phyloP scores from a whole-genome alignment of 53 echinoderm and acorn worm species.

The Temnopleurus reevesii region DNA sequence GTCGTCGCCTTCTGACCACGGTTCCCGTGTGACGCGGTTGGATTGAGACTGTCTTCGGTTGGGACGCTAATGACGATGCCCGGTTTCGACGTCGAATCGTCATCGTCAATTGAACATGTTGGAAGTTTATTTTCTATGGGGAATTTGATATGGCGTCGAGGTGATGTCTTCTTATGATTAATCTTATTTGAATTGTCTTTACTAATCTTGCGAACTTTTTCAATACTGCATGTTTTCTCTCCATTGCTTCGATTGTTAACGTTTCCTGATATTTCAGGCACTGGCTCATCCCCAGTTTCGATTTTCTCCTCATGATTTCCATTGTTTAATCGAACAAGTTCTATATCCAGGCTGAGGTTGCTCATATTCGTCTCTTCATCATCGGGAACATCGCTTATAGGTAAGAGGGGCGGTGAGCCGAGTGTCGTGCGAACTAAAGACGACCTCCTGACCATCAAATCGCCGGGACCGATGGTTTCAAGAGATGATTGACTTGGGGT shows the following conservation, averaged over 20 bases:
- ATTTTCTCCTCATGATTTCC: not conserved
- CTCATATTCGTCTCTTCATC: not conserved
- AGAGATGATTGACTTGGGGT: not conserved
- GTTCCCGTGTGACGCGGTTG: not conserved
- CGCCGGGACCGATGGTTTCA: constrained; percentile 27
- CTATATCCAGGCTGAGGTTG: not conserved
- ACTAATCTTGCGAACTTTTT: not conserved
- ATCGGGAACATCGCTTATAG: not conserved
- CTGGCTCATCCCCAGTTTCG: not conserved
- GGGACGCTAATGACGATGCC: not conserved
- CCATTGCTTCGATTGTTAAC: not conserved
- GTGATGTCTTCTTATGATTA: not conserved
- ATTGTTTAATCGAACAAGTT: not conserved
- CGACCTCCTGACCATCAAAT: constrained; percentile 64
- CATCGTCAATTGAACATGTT: not conserved
- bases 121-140: not conserved
- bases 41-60: not conserved
- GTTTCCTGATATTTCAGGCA: not conserved
- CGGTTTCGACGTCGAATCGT: not conserved
- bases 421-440: constrained; percentile 20
- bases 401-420: constrained; percentile 13
- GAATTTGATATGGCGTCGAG: constrained; percentile 6
- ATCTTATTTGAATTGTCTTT: not conserved
- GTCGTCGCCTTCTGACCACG: not conserved
- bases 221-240: not conserved